Base-by-base conservation (phyloP, 2,888 invertebrate genomes). In the Caenorhabditis virilis region DNA sequence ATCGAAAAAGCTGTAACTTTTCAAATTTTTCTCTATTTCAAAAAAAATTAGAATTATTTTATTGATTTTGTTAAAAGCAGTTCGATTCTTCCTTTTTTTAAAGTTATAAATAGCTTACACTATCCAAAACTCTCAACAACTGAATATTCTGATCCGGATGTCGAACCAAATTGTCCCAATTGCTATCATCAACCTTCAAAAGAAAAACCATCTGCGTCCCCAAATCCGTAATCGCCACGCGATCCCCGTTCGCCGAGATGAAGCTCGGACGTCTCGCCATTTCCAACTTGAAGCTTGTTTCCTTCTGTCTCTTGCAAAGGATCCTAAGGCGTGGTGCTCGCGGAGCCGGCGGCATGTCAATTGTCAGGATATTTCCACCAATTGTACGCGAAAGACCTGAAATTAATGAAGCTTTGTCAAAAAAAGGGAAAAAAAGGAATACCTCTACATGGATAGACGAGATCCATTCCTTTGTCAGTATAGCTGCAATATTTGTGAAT, bases 221-320 rank as follows among this genome's bases (percentile, higher is more conserved):
- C 1, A 63, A 25, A 49, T 63, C 63, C 1, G 57, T 63, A 16
- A 63, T 27, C 7, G 57, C 50, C 7, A 63, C 63, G 27, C 45
- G 51, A 15, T 18, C 25, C n/a, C 22, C 41, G 6, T 45, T 33
- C 1, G 57, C 33, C 7, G 56, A 57, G 13, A 63, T 54, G n/a
- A 63, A 63, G 11, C 38, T 39, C 7, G 63, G 63, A 5, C 35
- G n/a, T 11, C 9, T 20, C 1, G 57, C 48, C 1, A 39, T n/a
- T 16, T 25, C 38, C 15, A 63, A 16, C 26, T 36, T n/a, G 20
- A 47, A 62, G 7, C 46, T 51, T 15, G 20, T 22, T 15, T 20
- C 23, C n/a, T 15, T 25, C 4, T 27, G 30, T 15, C 15, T 23
- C 20, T 20, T 33, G 4, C 43, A 15, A 23, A 63, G 46, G 1